Evolutionary conservation across 2,888 invertebrate species (phyloP).

Genomic region (Microctonus hyperodae): DNA sequence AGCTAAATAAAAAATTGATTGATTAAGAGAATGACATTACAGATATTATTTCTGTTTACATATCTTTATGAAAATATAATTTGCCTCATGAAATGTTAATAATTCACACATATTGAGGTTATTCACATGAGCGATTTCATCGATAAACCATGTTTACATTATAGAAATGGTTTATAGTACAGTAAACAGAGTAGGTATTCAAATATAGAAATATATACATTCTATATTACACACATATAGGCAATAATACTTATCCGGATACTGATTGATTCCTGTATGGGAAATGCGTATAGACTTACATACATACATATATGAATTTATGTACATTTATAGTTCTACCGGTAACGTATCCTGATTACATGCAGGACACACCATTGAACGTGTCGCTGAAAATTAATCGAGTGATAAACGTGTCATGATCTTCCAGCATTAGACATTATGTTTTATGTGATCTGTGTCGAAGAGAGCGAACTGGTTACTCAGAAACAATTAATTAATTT

Average conservation of each 20-base stretch:
- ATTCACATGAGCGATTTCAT: conserved; percentile 4
- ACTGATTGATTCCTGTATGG: background rate
- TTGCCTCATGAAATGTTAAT: background rate
- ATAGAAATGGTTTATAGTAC: background rate
- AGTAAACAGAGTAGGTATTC: too few species aligned
- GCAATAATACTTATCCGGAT: background rate
- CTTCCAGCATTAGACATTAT: background rate
- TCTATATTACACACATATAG: too few species aligned
- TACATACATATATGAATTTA: background rate
- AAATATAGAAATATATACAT: too few species aligned
- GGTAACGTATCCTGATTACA: conserved; percentile 3
- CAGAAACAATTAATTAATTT: background rate
- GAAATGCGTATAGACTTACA: background rate
- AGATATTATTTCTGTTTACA: background rate
- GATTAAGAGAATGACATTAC: too few species aligned
- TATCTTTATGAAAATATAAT: conserved; percentile 2
- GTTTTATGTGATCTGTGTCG: background rate
- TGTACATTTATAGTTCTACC: background rate
- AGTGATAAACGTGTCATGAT: conserved; percentile 15
- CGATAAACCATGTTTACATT: background rate
- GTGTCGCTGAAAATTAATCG: conserved; percentile 15
- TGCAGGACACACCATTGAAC: conserved; percentile 3
- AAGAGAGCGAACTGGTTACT: background rate
- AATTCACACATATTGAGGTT: background rate
- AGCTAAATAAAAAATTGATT: too few species aligned